Evolutionary conservation across 2,797 vertebrate species (phyloP), one percentile per base, ranked within the genome.

Genomic region (Phyllotis vaccarum): DNA sequence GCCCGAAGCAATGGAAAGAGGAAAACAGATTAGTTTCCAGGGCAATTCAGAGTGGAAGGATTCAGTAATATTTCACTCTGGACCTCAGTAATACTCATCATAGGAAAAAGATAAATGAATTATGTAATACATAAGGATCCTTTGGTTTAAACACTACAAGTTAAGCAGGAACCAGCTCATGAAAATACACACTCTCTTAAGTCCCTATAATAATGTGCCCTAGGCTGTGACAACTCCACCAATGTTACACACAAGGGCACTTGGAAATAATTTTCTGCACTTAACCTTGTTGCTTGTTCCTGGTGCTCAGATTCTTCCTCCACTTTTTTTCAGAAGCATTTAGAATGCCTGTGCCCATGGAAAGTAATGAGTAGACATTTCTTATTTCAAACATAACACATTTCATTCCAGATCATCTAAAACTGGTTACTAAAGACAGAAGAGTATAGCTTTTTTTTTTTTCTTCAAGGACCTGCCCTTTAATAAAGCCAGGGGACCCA

Each of bases 61-160:
- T 37, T 91, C 54, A 2, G 12, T 34, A 92, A 75, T 14, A 62
- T 43, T 95, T 86, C 34, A 78, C 40, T 88, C 37, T 68, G 12
- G 75, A 89, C n/a, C 56, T 93, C 40, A 94, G 68, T 56, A 91
- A 85, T 68, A 62, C 0, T 43, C 34, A 62, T 56, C n/a, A 83
- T 24, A 14, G 70, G 75, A 56, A 89, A 5, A 60, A 88, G 19
- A 78, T 70, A 27, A 90, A 31, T 49, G 6, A 66, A 40, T 81
- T 78, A 80, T 37, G 21, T 60, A 49, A 70, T 34, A 22, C 5
- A 21, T 31, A 79, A 88, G 17, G 49, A 74, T 1, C 31, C 88
- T 92, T 82, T 56, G 81, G 43, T 78, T 93, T 89, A 79, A 79
- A 24, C 70, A 85, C n/a, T 54, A 75, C 14, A 40, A 43, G 68